Evolutionary conservation across 2,797 vertebrate species (phyloP).

Genomic region (Ispidina picta): DNA sequence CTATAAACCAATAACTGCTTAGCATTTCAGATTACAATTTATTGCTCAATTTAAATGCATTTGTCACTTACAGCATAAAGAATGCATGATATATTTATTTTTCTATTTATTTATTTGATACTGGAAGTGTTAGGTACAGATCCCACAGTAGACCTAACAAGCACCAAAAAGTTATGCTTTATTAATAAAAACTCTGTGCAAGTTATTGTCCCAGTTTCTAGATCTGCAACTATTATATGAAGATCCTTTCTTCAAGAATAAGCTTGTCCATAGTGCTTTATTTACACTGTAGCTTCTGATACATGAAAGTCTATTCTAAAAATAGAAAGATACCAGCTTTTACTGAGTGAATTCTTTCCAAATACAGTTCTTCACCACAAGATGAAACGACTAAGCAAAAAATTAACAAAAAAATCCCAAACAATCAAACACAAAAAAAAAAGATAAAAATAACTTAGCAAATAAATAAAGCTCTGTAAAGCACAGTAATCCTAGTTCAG

Average conservation of each 20-base stretch:
- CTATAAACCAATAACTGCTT: background rate
- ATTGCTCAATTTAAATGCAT: background rate
- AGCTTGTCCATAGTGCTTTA: background rate
- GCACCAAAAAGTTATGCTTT: background rate
- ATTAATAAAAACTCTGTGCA: background rate
- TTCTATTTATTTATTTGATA: background rate
- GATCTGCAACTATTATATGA: background rate
- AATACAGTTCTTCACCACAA: background rate
- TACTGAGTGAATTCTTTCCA: background rate
- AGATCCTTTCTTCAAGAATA: background rate
- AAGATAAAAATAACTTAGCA: background rate
- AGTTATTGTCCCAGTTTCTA: background rate
- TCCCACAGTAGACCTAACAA: background rate
- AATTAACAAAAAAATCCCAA: background rate
- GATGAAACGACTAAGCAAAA: background rate
- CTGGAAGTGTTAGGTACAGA: background rate
- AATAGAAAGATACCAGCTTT: background rate
- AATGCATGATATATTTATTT: background rate
- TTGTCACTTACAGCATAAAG: background rate
- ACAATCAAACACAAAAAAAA: background rate
- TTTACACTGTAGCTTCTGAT: background rate
- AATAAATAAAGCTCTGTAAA: slow-evolving; percentile 17
- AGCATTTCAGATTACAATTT: background rate
- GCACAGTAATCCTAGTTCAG: background rate
- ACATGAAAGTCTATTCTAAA: background rate